phyloP scores from a whole-genome alignment of 2,113 vertebrate genomes.

The Campylorhamphus procurvoides region DNA sequence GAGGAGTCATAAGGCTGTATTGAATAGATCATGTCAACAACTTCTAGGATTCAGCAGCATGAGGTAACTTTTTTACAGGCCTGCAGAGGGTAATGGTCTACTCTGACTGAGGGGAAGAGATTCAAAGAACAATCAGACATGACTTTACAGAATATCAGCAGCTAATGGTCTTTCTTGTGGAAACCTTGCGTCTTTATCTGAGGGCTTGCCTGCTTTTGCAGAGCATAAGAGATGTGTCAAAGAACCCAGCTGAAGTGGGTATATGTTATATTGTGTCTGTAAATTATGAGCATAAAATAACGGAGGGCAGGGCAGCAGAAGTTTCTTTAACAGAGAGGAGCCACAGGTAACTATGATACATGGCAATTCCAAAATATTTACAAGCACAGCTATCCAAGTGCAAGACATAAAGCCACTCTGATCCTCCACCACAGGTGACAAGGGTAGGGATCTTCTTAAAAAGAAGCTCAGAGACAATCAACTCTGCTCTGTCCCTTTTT shows the following conservation, averaged over 20 bases:
- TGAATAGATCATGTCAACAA: neutral
- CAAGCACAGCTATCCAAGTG: neutral
- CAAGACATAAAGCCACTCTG: neutral
- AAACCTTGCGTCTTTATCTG: neutral
- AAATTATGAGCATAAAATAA: neutral
- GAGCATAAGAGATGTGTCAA: neutral
- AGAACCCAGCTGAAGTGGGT: accelerated
- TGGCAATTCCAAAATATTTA: neutral
- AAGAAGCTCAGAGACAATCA: neutral
- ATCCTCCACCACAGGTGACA: neutral
- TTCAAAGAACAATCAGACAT: neutral
- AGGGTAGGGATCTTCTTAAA: neutral
- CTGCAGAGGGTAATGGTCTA: neutral
- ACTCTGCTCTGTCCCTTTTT: neutral
- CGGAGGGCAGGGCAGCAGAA: neutral
- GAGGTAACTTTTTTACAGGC: neutral
- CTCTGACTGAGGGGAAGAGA: neutral
- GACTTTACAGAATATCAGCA: neutral
- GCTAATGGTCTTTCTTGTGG: neutral
- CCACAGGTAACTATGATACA: neutral
- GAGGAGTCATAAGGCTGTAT: neutral
- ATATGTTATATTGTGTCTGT: neutral
- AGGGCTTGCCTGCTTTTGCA: neutral
- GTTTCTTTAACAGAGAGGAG: neutral
- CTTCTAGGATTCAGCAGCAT: neutral